A percentile compares a stretch with the other conserved stretches of the same genome.
Conservation (phyloP, 2,113 vertebrate species). For the Psilopsiagon aurifrons region DNA sequence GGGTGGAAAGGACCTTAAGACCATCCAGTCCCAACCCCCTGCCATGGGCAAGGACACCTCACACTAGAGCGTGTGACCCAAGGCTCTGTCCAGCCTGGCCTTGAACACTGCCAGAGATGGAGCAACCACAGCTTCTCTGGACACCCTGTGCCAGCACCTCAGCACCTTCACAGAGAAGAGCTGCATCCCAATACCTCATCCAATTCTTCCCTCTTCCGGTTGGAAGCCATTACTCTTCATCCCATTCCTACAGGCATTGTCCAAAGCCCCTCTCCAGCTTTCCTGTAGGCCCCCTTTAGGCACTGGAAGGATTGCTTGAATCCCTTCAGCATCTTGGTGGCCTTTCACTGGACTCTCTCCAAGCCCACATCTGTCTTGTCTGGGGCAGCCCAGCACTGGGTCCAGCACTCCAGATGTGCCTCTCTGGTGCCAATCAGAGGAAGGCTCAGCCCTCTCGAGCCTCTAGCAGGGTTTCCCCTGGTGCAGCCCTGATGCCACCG, state of each 20-base stretch:
- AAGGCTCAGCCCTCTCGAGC: neutral
- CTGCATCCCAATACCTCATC: neutral
- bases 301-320: neutral
- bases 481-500: neutral
- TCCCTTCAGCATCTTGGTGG: neutral
- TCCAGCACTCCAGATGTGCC: neutral
- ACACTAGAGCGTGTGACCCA: neutral
- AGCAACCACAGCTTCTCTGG: neutral
- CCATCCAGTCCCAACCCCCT: neutral
- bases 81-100: neutral
- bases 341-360: neutral
- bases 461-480: neutral
- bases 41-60: neutral
- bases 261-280: neutral
- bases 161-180: neutral
- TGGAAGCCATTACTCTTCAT: neutral
- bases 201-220: neutral
- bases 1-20: neutral
- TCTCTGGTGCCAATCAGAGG: neutral
- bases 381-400: neutral
- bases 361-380: neutral
- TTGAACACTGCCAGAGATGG: neutral
- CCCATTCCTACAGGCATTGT: neutral
- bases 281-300: neutral
- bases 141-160: neutral